Conservation (phyloP, 2,797 vertebrate species). For the Borostomias antarcticus region DNA sequence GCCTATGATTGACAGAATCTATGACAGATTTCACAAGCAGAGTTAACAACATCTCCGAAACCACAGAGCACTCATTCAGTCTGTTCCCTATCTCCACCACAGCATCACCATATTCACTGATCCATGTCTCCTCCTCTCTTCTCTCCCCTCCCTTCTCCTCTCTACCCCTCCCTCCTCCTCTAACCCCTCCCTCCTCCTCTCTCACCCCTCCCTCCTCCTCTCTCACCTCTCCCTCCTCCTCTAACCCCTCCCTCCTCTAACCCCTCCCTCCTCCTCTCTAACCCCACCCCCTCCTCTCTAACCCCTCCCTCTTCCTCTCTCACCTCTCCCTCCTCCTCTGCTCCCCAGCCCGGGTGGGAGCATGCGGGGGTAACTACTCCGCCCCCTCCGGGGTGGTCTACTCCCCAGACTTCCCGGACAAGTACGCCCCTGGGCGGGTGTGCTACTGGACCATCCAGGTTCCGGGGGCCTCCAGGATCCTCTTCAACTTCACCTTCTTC, state of each 20-base stretch:
- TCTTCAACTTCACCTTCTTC: conserved; percentile 93
- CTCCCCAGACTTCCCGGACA: conserved; percentile 94
- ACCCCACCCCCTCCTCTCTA: not conserved
- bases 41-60: no score
- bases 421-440: conserved; percentile 84
- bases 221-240: not conserved
- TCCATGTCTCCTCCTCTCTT: not conserved
- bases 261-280: not conserved
- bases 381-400: conserved; percentile 88
- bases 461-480: conserved; percentile 83
- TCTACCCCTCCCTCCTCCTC: no score
- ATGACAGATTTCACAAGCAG: no score
- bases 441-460: conserved; percentile 97
- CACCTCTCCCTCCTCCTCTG: conserved; percentile 23
- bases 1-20: no score
- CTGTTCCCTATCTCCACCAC: no score
- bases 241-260: not conserved
- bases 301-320: not conserved
- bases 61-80: no score
- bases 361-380: conserved; percentile 93
- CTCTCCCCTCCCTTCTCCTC: not conserved
- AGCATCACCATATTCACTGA: no score
- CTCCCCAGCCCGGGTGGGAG: conserved; percentile 86
- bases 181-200: not conserved
- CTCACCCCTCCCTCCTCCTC: not conserved